These are phyloP conservation scores for Aurelia sp. DNA, from an alignment of 30 jellyfish, hydroid and myxozoan genomes.

Conservation along the genomic window DNA sequence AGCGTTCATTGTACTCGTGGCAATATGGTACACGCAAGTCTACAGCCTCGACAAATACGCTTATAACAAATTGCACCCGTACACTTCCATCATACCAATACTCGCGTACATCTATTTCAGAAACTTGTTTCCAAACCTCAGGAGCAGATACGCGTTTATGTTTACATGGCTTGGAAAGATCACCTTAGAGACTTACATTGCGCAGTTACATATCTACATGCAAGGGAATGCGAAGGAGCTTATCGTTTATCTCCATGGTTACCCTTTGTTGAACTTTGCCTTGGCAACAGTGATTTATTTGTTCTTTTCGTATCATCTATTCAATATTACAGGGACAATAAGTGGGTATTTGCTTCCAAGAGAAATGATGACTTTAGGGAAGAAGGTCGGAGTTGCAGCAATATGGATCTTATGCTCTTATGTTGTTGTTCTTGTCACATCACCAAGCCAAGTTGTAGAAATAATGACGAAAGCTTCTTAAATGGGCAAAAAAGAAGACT, in stretches of 20 bases:
- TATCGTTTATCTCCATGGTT: conserved; percentile 73
- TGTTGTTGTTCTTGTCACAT: not conserved
- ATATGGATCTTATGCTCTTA: conserved; percentile 32
- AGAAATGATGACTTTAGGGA: conserved; percentile 23
- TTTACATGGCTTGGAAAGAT: conserved; percentile 92
- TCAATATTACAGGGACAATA: conserved; percentile 64
- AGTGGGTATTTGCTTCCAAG: conserved; percentile 76
- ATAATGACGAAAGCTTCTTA: conserved; percentile 2
- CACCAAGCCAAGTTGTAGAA: conserved; percentile 36
- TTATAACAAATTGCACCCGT: conserved; percentile 89
- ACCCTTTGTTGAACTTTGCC: conserved; percentile 82
- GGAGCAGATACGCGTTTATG: conserved; percentile 62
- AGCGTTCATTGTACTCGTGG: conserved; percentile 13
- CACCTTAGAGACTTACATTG: conserved; percentile 92
- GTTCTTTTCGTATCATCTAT: conserved; percentile 66
- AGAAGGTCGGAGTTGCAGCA: conserved; percentile 46
- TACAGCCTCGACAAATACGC: conserved; percentile 75
- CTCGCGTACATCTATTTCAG: conserved; percentile 69
- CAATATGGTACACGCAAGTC: conserved; percentile 76
- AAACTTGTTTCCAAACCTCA: conserved; percentile 53
- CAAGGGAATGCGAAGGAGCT: conserved; percentile 86
- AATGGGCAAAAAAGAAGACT: not conserved
- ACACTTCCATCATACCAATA: conserved; percentile 90
- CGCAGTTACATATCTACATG: conserved; percentile 92
- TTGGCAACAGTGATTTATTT: conserved; percentile 73